These are phyloP conservation scores for Miniopterus natalensis DNA, from an alignment of 2,113 vertebrate species.

Conservation along the genomic window DNA sequence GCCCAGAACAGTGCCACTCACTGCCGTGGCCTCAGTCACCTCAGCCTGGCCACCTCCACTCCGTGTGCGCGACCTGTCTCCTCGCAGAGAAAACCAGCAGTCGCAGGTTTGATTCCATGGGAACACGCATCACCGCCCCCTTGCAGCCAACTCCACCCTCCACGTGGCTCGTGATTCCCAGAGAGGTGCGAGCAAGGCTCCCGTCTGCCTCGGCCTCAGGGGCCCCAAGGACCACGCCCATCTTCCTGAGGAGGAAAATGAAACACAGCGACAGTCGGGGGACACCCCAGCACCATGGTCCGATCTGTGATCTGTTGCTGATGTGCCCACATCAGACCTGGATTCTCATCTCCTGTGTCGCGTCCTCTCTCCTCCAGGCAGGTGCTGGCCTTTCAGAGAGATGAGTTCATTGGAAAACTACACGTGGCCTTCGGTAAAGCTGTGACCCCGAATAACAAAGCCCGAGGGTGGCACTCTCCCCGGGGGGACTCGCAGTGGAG, in stretches of 20 bases:
- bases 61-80: fast-evolving
- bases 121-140: background rate
- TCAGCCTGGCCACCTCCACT: background rate
- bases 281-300: background rate
- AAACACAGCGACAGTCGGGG: fast-evolving
- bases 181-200: fast-evolving
- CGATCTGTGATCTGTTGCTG: too few species aligned
- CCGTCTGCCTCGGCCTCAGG: fast-evolving
- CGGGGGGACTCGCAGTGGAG: too few species aligned
- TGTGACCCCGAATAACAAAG: background rate
- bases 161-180: too few species aligned
- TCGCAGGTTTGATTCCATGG: fast-evolving
- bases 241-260: background rate
- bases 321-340: fast-evolving
- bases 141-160: background rate
- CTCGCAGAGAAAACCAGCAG: background rate
- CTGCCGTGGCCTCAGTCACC: background rate
- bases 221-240: background rate
- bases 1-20: background rate
- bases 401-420: background rate
- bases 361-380: background rate
- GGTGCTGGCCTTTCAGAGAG: background rate
- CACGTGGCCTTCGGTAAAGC: background rate
- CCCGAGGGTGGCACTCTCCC: background rate
- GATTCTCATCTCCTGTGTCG: background rate